These are phyloP conservation scores for Drosophila mercatorum DNA, from an alignment of 2,888 invertebrate genomes.

Conservation along the genomic window DNA sequence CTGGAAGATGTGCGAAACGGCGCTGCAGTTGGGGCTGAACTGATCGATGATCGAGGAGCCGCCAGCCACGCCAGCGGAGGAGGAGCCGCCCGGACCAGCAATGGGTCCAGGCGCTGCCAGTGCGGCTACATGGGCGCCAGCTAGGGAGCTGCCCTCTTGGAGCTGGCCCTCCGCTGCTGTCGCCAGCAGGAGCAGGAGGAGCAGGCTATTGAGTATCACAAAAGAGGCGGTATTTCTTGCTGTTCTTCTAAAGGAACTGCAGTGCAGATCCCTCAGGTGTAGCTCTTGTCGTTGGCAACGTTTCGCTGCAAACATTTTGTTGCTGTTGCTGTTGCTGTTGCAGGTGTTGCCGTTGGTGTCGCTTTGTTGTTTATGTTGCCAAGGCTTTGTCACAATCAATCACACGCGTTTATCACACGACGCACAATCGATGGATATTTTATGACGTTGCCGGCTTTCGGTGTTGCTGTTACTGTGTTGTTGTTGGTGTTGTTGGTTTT, in stretches of 20 bases:
- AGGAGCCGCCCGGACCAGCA: slow-evolving; percentile 35
- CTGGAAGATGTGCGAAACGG: slow-evolving; percentile 85
- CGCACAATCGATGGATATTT: slow-evolving; percentile 31
- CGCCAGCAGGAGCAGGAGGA: slow-evolving; percentile 40
- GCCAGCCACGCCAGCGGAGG: slow-evolving; percentile 19
- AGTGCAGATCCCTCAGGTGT: slow-evolving; percentile 38
- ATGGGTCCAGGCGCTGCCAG: slow-evolving; percentile 63
- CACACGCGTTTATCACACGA: slow-evolving; percentile 41
- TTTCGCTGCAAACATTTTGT: background rate
- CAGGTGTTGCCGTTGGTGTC: slow-evolving; percentile 17
- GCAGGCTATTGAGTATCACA: slow-evolving; percentile 65
- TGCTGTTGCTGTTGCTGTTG: slow-evolving; percentile 18
- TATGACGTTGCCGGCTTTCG: slow-evolving; percentile 49
- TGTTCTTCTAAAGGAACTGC: slow-evolving; percentile 46
- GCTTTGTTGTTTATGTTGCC: slow-evolving; percentile 23
- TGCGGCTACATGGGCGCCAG: slow-evolving; percentile 53
- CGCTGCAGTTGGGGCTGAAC: slow-evolving; percentile 85
- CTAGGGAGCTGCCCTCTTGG: slow-evolving; percentile 28
- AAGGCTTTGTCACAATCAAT: slow-evolving; percentile 39
- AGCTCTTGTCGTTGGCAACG: slow-evolving; percentile 15
- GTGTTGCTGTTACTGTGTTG: slow-evolving; percentile 2
- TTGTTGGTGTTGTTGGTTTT: slow-evolving; percentile 29
- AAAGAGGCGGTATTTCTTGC: slow-evolving; percentile 39
- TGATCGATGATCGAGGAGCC: slow-evolving; percentile 81
- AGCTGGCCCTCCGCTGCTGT: slow-evolving; percentile 26